These are phyloP conservation scores for Diarsia mendica DNA, from an alignment of 2,888 invertebrate species.

Conservation along the genomic window DNA sequence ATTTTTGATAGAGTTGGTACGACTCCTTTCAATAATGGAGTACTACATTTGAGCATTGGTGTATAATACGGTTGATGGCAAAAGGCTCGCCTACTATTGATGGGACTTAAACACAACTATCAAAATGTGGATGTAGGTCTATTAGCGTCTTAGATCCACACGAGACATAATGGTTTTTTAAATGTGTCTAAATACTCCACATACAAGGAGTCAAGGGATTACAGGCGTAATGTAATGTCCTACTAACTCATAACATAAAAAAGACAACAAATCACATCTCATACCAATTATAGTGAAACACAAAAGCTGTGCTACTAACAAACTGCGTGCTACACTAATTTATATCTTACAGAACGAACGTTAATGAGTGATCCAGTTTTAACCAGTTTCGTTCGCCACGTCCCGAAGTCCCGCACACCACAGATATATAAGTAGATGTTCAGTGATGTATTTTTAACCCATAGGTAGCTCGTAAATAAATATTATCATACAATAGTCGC, in stretches of 20 bases:
- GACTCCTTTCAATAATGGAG: neutral
- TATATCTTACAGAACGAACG: conserved; percentile 11
- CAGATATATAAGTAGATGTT: conserved; percentile 22
- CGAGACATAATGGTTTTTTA: too few relatives aligned
- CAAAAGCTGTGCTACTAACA: conserved; percentile 15
- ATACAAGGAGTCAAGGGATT: too few relatives aligned
- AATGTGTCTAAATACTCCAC: too few relatives aligned
- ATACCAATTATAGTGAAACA: neutral
- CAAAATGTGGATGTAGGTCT: too few relatives aligned
- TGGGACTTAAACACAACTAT: too few relatives aligned
- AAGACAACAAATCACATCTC: neutral
- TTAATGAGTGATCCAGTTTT: conserved; percentile 45
- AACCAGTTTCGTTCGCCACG: conserved; percentile 18
- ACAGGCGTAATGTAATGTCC: too few relatives aligned
- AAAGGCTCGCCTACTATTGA: neutral
- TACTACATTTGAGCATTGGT: neutral
- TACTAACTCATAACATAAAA: neutral
- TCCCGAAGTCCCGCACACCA: conserved; percentile 17
- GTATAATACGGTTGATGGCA: neutral
- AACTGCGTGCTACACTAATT: conserved; percentile 3
- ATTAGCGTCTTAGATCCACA: too few relatives aligned
- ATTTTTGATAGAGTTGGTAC: neutral
- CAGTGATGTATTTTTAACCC: conserved; percentile 58
- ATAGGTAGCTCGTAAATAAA: conserved; percentile 51
- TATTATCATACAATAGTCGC: conserved; percentile 41